A percentile compares a stretch with the other conserved stretches of the same genome.
Conservation (phyloP, 2,888 invertebrate species). For the Athripsodes cinereus region DNA sequence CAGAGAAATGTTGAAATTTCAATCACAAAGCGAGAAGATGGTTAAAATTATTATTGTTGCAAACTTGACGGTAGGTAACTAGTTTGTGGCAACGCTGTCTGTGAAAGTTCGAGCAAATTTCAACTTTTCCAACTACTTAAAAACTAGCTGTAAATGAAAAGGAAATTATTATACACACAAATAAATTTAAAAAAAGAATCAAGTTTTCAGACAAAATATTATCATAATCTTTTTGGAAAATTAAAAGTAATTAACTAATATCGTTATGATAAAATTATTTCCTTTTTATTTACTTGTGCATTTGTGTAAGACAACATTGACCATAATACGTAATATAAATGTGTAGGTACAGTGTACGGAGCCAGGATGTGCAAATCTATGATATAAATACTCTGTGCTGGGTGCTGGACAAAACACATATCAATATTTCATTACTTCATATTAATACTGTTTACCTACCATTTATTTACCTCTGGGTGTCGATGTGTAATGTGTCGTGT, state of each 20-base stretch:
- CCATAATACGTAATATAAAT: neutral
- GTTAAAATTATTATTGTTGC: neutral
- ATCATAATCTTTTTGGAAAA: no score
- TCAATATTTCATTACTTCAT: no score
- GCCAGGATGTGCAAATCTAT: conserved; percentile 21
- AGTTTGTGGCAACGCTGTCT: no score
- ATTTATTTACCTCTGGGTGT: conserved; percentile 1
- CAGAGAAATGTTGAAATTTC: neutral
- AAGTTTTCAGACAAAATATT: no score
- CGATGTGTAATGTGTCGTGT: no score
- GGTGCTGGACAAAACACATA: conserved; percentile 20
- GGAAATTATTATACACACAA: neutral
- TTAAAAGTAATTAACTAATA: no score
- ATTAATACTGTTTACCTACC: conserved; percentile 15
- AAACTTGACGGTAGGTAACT: neutral
- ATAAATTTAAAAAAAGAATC: no score
- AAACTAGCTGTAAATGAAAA: neutral
- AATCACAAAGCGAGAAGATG: neutral
- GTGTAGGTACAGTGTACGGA: neutral
- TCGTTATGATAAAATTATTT: no score
- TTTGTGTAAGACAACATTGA: neutral
- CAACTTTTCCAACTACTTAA: neutral
- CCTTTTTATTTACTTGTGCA: neutral
- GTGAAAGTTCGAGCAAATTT: neutral
- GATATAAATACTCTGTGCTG: conserved; percentile 23